Evolutionary conservation across 1,140 invertebrate species (phyloP).

Genomic region (Macrotrachela quadricornifera): DNA sequence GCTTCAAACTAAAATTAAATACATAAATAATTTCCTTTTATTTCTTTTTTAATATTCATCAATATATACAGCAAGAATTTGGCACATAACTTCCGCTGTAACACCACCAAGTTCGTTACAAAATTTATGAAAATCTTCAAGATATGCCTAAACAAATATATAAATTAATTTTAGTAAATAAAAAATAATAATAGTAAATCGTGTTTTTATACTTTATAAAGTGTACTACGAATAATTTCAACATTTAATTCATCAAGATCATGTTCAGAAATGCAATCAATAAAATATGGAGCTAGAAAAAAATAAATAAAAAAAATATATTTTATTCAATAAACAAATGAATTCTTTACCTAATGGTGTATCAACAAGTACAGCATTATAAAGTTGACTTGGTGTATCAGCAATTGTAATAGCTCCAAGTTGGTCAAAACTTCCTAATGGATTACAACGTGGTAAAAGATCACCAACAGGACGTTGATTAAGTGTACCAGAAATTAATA

Average conservation of each 20-base stretch:
- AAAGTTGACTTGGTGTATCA: constrained; percentile 90
- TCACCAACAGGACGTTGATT: constrained; percentile 95
- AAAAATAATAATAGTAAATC: background rate
- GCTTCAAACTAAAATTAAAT: constrained; percentile 86
- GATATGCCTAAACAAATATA: constrained; percentile 42
- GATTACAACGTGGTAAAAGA: constrained; percentile 94
- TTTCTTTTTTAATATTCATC: background rate
- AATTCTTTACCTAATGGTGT: constrained; percentile 77
- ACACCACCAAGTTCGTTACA: constrained; percentile 88
- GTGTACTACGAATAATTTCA: constrained; percentile 94
- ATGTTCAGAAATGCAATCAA: constrained; percentile 97
- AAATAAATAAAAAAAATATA: constrained; percentile 8
- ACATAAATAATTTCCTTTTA: no score
- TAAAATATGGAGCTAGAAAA: constrained; percentile 76
- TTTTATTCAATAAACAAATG: constrained; percentile 13
- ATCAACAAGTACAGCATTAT: constrained; percentile 96
- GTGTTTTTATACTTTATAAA: constrained; percentile 56
- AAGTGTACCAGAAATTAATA: constrained; percentile 90
- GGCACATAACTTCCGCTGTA: constrained; percentile 96
- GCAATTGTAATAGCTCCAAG: constrained; percentile 99
- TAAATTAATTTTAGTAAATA: background rate
- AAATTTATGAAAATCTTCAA: constrained; percentile 94
- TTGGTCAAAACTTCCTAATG: constrained; percentile 93
- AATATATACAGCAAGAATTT: constrained; percentile 76
- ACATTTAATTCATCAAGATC: constrained; percentile 99